These are phyloP conservation scores for Hydrozoanthus gracilis DNA, from an alignment of 92 coral and sea anemone species.

Conservation along the genomic window DNA sequence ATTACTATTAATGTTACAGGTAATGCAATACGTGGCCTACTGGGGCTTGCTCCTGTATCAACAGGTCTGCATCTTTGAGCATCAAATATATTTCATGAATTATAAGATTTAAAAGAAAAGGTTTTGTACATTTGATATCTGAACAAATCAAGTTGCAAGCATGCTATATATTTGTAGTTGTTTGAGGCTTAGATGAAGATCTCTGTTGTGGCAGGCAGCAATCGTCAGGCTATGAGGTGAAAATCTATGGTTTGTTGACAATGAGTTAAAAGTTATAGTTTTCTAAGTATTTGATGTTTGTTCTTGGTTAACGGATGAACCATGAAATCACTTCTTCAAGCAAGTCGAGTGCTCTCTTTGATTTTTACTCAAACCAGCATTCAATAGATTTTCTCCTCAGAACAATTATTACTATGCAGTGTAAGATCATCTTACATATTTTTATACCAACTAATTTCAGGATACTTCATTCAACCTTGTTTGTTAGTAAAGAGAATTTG, in stretches of 20 bases:
- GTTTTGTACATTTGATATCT: background rate
- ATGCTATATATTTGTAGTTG: background rate
- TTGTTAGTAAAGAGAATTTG: slow-evolving; percentile 40
- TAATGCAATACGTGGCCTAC: slow-evolving; percentile 8
- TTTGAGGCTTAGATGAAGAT: slow-evolving; percentile 25
- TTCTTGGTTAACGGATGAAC: too few species aligned
- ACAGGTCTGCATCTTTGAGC: slow-evolving; percentile 11
- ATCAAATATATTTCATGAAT: background rate
- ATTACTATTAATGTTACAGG: slow-evolving; percentile 41
- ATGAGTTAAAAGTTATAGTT: too few species aligned
- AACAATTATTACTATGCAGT: background rate
- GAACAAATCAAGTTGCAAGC: background rate
- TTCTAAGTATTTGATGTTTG: too few species aligned
- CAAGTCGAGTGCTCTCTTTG: background rate
- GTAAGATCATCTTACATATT: slow-evolving; percentile 20
- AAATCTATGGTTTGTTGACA: slow-evolving; percentile 9
- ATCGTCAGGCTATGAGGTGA: background rate
- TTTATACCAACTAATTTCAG: slow-evolving; percentile 43
- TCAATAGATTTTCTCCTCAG: slow-evolving; percentile 29
- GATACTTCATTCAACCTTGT: slow-evolving; percentile 42
- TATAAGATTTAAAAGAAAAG: background rate
- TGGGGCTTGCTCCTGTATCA: slow-evolving; percentile 1
- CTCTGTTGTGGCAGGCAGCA: slow-evolving; percentile 35
- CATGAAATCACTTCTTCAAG: background rate
- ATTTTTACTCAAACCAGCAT: background rate